These are phyloP conservation scores for Dioctria rufipes DNA, from an alignment of 2,888 invertebrate genomes.

Conservation along the genomic window DNA sequence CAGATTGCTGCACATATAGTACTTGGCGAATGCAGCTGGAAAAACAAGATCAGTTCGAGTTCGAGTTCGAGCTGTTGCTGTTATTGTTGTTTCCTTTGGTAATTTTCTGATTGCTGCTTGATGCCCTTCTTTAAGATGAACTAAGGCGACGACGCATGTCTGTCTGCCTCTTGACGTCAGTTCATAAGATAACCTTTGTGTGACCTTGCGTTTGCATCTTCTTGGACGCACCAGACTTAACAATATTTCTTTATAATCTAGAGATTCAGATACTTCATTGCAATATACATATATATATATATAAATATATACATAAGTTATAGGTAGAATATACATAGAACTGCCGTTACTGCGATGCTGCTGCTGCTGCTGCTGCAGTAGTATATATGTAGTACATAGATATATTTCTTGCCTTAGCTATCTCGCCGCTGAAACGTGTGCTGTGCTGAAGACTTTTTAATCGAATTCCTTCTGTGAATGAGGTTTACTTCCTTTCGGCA, in stretches of 20 bases:
- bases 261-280: no score
- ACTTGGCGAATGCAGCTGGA: constrained; percentile 42
- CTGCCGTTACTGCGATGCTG: no score
- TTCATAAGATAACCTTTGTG: constrained; percentile 53
- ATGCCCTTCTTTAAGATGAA: constrained; percentile 47
- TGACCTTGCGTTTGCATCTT: constrained; percentile 57
- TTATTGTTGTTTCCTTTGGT: constrained; percentile 13
- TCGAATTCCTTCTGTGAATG: constrained; percentile 48
- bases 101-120: constrained; percentile 33
- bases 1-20: constrained; percentile 32
- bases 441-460: constrained; percentile 40
- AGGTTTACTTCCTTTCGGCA: constrained; percentile 45
- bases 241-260: no score
- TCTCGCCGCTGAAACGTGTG: constrained; percentile 9
- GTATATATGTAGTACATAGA: no score
- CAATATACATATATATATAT: no score
- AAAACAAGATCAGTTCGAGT: constrained; percentile 42
- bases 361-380: no score
- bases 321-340: no score
- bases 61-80: no score
- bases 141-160: constrained; percentile 56
- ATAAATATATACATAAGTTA: no score
- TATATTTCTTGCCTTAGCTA: background rate
- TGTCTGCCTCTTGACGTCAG: constrained; percentile 57
- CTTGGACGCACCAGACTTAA: constrained; percentile 11